Base-by-base conservation (phyloP, 2,888 invertebrate species). In the Busseola fusca region DNA sequence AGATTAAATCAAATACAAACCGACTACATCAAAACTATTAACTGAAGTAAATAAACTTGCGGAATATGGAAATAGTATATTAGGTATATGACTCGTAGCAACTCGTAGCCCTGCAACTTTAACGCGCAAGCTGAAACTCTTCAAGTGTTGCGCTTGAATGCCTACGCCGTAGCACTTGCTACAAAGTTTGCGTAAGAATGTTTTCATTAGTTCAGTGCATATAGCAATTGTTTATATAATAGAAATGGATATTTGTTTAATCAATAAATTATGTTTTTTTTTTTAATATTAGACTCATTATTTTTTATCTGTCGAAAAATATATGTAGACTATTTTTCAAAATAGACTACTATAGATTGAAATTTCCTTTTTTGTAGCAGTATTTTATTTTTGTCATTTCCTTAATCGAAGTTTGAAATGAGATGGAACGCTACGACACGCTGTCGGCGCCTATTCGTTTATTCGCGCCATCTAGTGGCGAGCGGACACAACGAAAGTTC, bases 401-500 rank as follows among this genome's bases (percentile, higher is more conserved):
- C 7, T 18, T 12, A 45, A 18, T 3, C 14, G 12, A 14, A 48
- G 12, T 50, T 40, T 76, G 16, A 30, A 42, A 48, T 18, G 18
- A 10, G 25, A 18, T 4, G n/a, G 10, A 21, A 9, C 16, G 67
- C 66, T 25, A 65, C 54, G 16, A 30, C 30, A 74, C 14, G 30
- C 30, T 56, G 16, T 14, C 34, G 27, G 40, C 50, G 12, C 12
- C 18, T 4, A 56, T 56, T 57, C 16, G 16, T 66, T 60, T 42
- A 67, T 67, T 56, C 4, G 56, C 79, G 94, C 93, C 93, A 93
- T 88, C 94, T 94, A 87, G 88, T 82, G 91, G 84, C 67, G 91
- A 93, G 92, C 83, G 86, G 95, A 84, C n/a, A 63, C 80, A 88
- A 69, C 78, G 70, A 74, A 80, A 81, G 88, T 95, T 91, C 83